Base-by-base conservation (phyloP, 2,113 vertebrate species). In the Rhabdornis inornatus region DNA sequence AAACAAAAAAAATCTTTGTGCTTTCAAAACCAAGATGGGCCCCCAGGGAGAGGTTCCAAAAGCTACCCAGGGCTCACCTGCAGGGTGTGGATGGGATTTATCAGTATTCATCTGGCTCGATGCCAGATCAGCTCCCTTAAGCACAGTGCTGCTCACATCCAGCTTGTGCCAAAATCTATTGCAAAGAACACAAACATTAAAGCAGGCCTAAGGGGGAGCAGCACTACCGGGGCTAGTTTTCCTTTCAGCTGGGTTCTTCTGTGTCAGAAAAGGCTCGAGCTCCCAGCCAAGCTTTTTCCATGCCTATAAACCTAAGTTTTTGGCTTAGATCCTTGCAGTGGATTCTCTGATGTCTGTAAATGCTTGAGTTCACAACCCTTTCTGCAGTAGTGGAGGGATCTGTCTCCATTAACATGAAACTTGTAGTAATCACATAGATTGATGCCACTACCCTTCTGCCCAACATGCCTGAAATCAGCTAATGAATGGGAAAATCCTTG, bases 41-140 rank as follows among this genome's bases (percentile, higher is more conserved):
- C 87, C 78, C 31, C 40, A 55, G 78, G 77, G 57, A 75, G 52
- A 78, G 30, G 7, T 90, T 88, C 40, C 5, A 3, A 82, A 90
- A 87, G 78, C 60, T 47, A 79, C 94, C 61, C 50, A 91, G 47
- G 63, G 78, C 78, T 94, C 94, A 91, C 87, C 92, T 91, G 94
- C 42, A 69, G 84, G 84, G 74, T 64, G 80, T 78, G 89, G 76
- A 87, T 60, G 57, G 83, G 84, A 93, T 31, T 49, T 68, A 60
- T 11, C 68, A 71, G 68, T 6, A 44, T 44, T 68, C 65, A 49
- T 35, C 40, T 94, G 90, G 85, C 68, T 87, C 3, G 0, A 35
- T 45, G 66, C 84, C 33, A 4, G n/a, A 72, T 35, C 72, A 83
- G 60, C 55, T 95, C 60, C 89, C 80, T 70, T 78, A 55, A 78